Conservation (phyloP, 1,140 invertebrate species). For the Drosophila athabasca region DNA sequence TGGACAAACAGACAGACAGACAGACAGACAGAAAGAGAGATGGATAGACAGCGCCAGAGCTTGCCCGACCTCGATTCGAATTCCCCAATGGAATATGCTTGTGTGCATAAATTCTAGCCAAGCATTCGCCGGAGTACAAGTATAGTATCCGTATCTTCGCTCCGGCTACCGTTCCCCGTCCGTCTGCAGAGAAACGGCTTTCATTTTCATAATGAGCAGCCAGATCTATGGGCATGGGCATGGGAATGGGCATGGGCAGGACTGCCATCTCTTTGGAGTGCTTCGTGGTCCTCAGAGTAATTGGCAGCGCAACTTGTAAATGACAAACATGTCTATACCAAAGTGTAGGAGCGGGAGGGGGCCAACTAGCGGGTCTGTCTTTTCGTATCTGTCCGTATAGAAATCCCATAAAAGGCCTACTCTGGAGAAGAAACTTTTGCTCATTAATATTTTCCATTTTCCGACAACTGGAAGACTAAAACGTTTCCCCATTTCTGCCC, state of each 20-base stretch:
- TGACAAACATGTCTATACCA: conserved; percentile 52
- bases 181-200: conserved; percentile 47
- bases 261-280: conserved; percentile 2
- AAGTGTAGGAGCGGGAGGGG: not conserved
- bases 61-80: conserved; percentile 44
- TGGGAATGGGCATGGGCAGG: no score
- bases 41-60: conserved; percentile 17
- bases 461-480: conserved; percentile 56
- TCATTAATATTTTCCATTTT: conserved; percentile 79
- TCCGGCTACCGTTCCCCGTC: conserved; percentile 10
- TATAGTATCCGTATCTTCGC: no score
- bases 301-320: conserved; percentile 60
- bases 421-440: conserved; percentile 60
- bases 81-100: conserved; percentile 74
- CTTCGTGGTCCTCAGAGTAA: conserved; percentile 47
- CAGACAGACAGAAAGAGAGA: conserved; percentile 27
- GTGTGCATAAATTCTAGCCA: conserved; percentile 71
- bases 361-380: conserved; percentile 5
- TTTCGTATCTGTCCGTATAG: conserved; percentile 49
- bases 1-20: conserved; percentile 62
- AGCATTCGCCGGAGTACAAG: conserved; percentile 22
- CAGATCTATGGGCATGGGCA: conserved; percentile 12
- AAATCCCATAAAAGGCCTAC: conserved; percentile 63
- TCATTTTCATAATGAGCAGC: conserved; percentile 76
- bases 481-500: conserved; percentile 28